Base-by-base conservation (phyloP, 2,113 vertebrate species). In the Atlantisia rogersi region DNA sequence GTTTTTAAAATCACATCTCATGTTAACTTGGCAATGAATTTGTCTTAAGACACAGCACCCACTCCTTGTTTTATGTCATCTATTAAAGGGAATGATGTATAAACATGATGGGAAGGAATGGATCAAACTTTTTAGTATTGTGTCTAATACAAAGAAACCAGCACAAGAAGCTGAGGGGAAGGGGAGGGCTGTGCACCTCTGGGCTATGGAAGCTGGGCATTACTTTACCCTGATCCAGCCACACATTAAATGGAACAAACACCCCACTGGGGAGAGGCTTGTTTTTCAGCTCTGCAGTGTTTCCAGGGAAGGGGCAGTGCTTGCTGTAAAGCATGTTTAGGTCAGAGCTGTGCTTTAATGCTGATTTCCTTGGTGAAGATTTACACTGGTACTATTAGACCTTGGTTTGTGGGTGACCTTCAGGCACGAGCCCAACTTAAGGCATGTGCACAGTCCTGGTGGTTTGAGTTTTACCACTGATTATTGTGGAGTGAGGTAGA, bases 1-100 rank as follows among this genome's bases (percentile, higher is more conserved):
- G 90, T 37, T 60, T 97, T 89, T 79, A 82, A 75, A 95, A 90
- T 87, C 90, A 94, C 37, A 56, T 28, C 81, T 91, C 11, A 52
- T 42, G 56, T 24, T 75, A 80, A 59, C 74, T 79, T 35, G 87
- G 58, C 55, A 82, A 26, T 77, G 77, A 86, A 85, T 76, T 82
- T 63, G 44, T 65, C 75, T 95, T n/a, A 81, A 48, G 91, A 55
- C 77, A 68, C 80, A 65, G 40, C 31, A 32, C 37, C n/a, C 59
- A 78, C 73, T 94, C 76, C 44, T 77, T 1, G 4, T 32, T 85
- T 53, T 94, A 89, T 50, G 88, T 60, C 46, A 28, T 82, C 48
- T 85, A 55, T 94, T 88, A 82, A 87, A 75, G 93, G 81, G 70
- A 88, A 90, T 52, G 63, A 75, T 24, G 65, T 24, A 35, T 39